Conservation (phyloP, 2,113 vertebrate genomes). For the Corynorhinus townsendii region DNA sequence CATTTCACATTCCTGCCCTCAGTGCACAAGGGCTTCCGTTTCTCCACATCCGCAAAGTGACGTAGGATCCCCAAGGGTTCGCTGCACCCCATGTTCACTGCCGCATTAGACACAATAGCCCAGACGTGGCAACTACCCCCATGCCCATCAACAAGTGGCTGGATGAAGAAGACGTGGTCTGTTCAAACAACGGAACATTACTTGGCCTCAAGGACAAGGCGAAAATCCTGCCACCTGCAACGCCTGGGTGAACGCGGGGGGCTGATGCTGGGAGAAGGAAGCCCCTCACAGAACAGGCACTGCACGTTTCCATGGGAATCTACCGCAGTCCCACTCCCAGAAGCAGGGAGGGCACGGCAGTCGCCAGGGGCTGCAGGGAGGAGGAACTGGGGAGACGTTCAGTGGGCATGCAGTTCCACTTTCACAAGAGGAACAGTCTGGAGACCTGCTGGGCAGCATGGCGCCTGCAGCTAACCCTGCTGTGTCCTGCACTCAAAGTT, state of each 20-base stretch:
- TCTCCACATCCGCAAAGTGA: not conserved
- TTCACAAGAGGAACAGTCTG: not conserved
- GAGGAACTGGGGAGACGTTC: not conserved
- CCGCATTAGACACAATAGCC: not conserved
- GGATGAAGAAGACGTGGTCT: too few species aligned
- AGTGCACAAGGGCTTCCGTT: not conserved
- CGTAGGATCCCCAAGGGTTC: not conserved
- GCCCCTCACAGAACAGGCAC: not conserved
- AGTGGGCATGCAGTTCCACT: not conserved
- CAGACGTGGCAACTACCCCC: not conserved
- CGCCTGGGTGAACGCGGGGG: not conserved
- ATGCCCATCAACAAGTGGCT: too few species aligned
- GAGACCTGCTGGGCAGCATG: not conserved
- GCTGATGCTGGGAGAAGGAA: not conserved
- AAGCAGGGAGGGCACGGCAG: not conserved
- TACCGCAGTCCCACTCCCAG: not conserved
- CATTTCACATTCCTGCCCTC: not conserved
- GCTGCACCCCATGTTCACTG: not conserved
- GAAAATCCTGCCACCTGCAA: not conserved
- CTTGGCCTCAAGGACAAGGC: not conserved
- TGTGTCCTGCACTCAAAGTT: not conserved
- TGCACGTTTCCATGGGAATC: not conserved
- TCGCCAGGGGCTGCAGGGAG: too few species aligned
- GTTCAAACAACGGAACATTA: fast-evolving
- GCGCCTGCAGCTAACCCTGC: not conserved